These are phyloP conservation scores for Gyps fulvus DNA, from an alignment of 2,113 vertebrate species.

Conservation along the genomic window DNA sequence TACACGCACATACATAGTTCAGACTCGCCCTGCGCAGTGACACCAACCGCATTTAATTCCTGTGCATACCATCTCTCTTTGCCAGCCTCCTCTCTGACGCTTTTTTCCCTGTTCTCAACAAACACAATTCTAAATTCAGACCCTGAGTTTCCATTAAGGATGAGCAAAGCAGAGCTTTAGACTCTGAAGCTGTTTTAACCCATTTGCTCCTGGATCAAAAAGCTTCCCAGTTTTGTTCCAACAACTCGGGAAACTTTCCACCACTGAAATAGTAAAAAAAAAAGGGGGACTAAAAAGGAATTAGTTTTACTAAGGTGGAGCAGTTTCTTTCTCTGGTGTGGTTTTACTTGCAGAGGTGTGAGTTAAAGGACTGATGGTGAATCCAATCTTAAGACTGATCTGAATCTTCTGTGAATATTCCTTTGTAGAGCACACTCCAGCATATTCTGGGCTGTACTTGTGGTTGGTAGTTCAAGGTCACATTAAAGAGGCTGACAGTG, in stretches of 20 bases:
- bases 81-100: slow-evolving; percentile 26
- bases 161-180: slow-evolving; percentile 48
- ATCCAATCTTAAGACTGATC: not conserved
- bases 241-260: not conserved
- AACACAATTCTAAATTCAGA: slow-evolving; percentile 39
- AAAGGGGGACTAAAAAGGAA: not conserved
- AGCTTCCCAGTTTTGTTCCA: not conserved
- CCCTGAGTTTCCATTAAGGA: slow-evolving; percentile 42
- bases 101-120: slow-evolving; percentile 36
- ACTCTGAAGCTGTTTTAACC: slow-evolving; percentile 37
- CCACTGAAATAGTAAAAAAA: not conserved
- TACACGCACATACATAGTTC: slow-evolving; percentile 53
- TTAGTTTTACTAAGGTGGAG: not conserved
- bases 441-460: not conserved
- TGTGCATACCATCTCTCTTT: slow-evolving; percentile 38
- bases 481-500: not conserved
- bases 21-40: slow-evolving; percentile 58
- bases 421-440: slow-evolving; percentile 3
- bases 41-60: slow-evolving; percentile 61
- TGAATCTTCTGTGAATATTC: slow-evolving; percentile 9
- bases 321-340: slow-evolving; percentile 4
- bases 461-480: slow-evolving; percentile 8
- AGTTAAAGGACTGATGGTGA: not conserved
- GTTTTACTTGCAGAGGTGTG: not conserved
- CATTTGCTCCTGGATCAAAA: slow-evolving; percentile 12